phyloP scores from a whole-genome alignment of 2,888 invertebrate species.

The Drosophila phalerata region DNA sequence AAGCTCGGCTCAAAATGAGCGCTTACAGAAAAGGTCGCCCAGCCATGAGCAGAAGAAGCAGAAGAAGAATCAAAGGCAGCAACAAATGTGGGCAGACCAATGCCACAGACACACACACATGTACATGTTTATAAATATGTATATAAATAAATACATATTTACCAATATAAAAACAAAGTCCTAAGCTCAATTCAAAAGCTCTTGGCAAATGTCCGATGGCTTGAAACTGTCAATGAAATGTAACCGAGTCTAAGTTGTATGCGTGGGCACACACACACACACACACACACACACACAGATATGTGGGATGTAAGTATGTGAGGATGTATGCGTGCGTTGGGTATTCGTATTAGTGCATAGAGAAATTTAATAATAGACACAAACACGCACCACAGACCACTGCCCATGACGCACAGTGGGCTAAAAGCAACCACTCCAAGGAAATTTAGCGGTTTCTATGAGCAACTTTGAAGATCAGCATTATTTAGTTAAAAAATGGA shows the following conservation, averaged over 20 bases:
- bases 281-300: constrained; percentile 14
- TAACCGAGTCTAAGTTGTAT: constrained; percentile 40
- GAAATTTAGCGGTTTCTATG: constrained; percentile 6
- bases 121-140: not conserved
- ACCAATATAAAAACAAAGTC: constrained; percentile 34
- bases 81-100: constrained; percentile 65
- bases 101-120: constrained; percentile 43
- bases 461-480: not conserved
- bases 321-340: constrained; percentile 31
- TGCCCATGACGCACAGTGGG: constrained; percentile 44
- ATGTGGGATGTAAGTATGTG: constrained; percentile 8
- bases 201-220: constrained; percentile 32
- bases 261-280: constrained; percentile 45
- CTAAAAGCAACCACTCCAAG: constrained; percentile 12
- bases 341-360: constrained; percentile 52
- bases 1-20: constrained; percentile 64
- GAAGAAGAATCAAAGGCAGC: constrained; percentile 1
- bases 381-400: constrained; percentile 38
- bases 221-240: constrained; percentile 66
- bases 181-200: constrained; percentile 54
- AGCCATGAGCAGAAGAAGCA: constrained; percentile 52
- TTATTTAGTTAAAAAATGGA: not conserved
- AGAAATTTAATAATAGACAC: constrained; percentile 72
- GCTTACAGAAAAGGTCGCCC: constrained; percentile 63
- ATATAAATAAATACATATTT: constrained; percentile 17